Conservation (phyloP, 2,113 vertebrate species). For the Lagopus leucura region DNA sequence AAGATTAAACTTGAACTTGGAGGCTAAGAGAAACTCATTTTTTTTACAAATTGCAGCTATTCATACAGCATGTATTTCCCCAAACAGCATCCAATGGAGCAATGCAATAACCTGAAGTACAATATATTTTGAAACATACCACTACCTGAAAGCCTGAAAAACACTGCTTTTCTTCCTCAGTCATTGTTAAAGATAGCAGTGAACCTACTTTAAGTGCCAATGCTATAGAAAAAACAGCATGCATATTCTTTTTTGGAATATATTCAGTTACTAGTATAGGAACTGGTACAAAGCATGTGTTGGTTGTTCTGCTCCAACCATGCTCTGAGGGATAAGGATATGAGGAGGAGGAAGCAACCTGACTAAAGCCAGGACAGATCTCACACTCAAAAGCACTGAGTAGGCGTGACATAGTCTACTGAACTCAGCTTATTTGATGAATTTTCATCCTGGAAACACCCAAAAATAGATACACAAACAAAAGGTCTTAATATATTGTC, state of each 20-base stretch:
- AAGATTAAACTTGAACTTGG: background rate
- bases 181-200: background rate
- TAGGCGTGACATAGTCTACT: background rate
- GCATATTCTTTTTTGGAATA: background rate
- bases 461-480: background rate
- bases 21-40: background rate
- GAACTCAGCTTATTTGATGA: background rate
- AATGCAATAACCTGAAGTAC: background rate
- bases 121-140: background rate
- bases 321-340: background rate
- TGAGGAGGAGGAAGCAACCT: background rate
- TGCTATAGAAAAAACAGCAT: background rate
- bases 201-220: background rate
- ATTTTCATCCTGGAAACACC: background rate
- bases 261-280: background rate
- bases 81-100: background rate
- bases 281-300: background rate
- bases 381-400: background rate
- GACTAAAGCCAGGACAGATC: background rate
- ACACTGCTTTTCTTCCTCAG: background rate
- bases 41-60: background rate
- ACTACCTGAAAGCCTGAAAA: background rate
- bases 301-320: background rate
- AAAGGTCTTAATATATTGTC: background rate
- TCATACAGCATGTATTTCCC: rapidly evolving